Conservation (phyloP, 2,113 vertebrate species). For the Bolborhynchus lineola region DNA sequence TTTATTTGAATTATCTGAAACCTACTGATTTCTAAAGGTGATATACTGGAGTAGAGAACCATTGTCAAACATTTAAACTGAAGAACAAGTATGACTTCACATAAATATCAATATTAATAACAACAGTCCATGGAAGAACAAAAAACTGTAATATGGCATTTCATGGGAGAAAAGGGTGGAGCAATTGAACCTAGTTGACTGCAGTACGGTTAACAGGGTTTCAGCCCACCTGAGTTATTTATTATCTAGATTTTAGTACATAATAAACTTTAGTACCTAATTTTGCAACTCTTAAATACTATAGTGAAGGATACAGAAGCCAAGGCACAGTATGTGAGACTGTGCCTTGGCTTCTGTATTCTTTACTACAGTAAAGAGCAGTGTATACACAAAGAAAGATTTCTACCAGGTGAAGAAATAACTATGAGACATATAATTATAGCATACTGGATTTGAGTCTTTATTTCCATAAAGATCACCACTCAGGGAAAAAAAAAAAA, state of each 20-base stretch:
- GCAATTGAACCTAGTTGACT: background rate
- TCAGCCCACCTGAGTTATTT: conserved; percentile 39
- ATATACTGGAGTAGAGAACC: background rate
- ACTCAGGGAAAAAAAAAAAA: background rate
- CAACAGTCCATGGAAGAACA: background rate
- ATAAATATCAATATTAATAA: background rate
- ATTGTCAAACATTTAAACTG: background rate
- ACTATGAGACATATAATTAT: background rate
- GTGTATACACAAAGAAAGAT: background rate
- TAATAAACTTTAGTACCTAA: conserved; percentile 25
- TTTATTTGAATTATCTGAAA: background rate
- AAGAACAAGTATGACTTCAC: background rate
- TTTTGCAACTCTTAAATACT: conserved; percentile 25
- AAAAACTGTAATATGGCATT: background rate
- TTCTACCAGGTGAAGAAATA: background rate
- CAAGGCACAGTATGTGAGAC: background rate
- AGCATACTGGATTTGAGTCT: background rate
- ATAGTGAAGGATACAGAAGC: background rate
- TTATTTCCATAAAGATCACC: background rate
- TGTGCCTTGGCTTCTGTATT: background rate
- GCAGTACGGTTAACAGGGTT: background rate
- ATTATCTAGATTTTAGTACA: background rate
- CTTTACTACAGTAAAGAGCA: background rate
- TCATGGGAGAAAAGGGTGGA: background rate
- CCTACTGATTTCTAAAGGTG: background rate